Conservation (phyloP, 2,888 invertebrate species). For the Physocephala rufipes region DNA sequence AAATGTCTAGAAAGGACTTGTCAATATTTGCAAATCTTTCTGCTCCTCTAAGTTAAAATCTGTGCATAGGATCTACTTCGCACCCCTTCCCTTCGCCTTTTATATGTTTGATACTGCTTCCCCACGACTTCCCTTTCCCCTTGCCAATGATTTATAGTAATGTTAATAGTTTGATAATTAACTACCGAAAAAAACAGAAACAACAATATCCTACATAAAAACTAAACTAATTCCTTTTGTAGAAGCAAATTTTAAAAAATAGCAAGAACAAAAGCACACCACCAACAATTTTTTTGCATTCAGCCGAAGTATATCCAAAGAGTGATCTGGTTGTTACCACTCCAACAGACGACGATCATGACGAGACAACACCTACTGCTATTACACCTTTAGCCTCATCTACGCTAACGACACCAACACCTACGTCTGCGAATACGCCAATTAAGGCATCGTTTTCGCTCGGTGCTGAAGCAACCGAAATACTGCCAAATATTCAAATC, state of each 20-base stretch:
- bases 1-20: no score
- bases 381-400: conserved; percentile 29
- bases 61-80: background rate
- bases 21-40: background rate
- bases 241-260: conserved; percentile 61
- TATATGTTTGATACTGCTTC: background rate
- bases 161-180: conserved; percentile 2
- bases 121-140: background rate
- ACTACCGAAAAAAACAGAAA: conserved; percentile 36
- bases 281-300: conserved; percentile 57
- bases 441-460: background rate
- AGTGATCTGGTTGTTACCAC: conserved; percentile 48
- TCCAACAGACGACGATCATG: conserved; percentile 35
- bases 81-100: background rate
- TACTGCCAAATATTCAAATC: background rate
- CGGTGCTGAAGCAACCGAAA: background rate
- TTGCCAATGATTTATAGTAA: background rate
- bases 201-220: conserved; percentile 36
- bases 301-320: conserved; percentile 57
- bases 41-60: background rate
- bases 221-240: conserved; percentile 62
- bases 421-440: conserved; percentile 34
- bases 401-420: conserved; percentile 27
- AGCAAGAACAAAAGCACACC: conserved; percentile 50
- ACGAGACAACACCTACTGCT: conserved; percentile 16